These are phyloP conservation scores for Gambelia wislizenii DNA, from an alignment of 2,797 vertebrate species.

Conservation along the genomic window DNA sequence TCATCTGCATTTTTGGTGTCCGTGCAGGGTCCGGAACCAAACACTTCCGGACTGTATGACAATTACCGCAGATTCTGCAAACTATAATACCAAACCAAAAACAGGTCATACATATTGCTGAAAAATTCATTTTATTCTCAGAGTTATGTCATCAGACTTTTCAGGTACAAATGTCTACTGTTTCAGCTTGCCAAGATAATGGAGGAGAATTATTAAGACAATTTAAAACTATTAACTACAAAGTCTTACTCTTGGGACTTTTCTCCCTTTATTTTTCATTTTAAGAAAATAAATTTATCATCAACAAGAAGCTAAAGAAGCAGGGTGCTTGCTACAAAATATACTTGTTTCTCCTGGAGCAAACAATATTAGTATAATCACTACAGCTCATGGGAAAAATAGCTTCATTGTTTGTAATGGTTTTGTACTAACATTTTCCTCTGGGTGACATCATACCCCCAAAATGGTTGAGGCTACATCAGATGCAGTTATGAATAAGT, in stretches of 20 bases:
- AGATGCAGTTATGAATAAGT: constrained; percentile 19
- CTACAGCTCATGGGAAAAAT: constrained; percentile 28
- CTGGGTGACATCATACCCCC: constrained; percentile 41
- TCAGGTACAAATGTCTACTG: constrained; percentile 21
- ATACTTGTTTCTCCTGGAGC: neutral
- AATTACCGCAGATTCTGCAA: neutral
- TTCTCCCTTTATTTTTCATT: constrained; percentile 41
- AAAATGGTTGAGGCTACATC: constrained; percentile 16
- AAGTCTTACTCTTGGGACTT: constrained; percentile 38
- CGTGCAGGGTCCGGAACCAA: no score
- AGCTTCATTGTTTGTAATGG: constrained; percentile 43
- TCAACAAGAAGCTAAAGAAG: constrained; percentile 38
- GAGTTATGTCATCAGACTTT: neutral
- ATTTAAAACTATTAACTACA: constrained; percentile 38
- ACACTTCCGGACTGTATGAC: no score
- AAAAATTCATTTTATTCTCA: neutral
- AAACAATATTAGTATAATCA: constrained; percentile 42
- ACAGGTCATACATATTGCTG: neutral
- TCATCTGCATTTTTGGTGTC: no score
- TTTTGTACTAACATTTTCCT: constrained; percentile 43
- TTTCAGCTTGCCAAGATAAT: neutral
- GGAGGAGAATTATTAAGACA: constrained; percentile 34
- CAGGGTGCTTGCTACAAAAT: constrained; percentile 36
- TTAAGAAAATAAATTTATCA: constrained; percentile 57
- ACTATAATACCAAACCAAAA: constrained; percentile 12